Evolutionary conservation across 2,888 invertebrate species (phyloP).

Genomic region (Lochmaea capreae): DNA sequence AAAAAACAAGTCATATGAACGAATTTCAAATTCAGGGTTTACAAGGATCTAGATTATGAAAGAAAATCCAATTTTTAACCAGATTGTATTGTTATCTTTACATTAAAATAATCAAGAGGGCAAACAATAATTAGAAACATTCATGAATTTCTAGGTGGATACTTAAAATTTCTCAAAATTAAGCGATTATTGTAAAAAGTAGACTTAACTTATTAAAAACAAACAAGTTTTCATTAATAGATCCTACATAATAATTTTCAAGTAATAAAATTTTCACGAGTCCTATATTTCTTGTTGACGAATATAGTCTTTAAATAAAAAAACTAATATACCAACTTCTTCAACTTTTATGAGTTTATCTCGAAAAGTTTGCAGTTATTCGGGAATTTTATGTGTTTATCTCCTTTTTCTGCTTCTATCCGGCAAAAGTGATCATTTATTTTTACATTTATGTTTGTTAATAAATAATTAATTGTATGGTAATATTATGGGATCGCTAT

Average conservation of each 20-base stretch:
- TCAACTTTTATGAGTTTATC: constrained; percentile 28
- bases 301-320: constrained; percentile 12
- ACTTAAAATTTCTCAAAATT: too few relatives aligned
- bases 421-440: not conserved
- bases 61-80: too few relatives aligned
- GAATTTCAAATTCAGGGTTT: too few relatives aligned
- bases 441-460: not conserved
- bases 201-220: too few relatives aligned
- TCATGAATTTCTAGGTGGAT: too few relatives aligned
- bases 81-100: too few relatives aligned
- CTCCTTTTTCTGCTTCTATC: constrained; percentile 12
- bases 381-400: constrained; percentile 24
- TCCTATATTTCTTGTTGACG: not conserved
- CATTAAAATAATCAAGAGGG: too few relatives aligned
- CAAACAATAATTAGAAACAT: too few relatives aligned
- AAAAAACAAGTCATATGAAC: too few relatives aligned
- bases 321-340: constrained; percentile 23
- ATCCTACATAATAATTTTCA: not conserved
- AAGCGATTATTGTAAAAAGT: too few relatives aligned
- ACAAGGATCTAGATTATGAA: too few relatives aligned
- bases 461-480: not conserved
- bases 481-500: not conserved
- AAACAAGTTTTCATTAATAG: not conserved
- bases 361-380: constrained; percentile 18
- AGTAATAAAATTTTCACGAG: constrained; percentile 13